phyloP scores from a whole-genome alignment of 2,113 vertebrate species.

The Bubo scandiacus region DNA sequence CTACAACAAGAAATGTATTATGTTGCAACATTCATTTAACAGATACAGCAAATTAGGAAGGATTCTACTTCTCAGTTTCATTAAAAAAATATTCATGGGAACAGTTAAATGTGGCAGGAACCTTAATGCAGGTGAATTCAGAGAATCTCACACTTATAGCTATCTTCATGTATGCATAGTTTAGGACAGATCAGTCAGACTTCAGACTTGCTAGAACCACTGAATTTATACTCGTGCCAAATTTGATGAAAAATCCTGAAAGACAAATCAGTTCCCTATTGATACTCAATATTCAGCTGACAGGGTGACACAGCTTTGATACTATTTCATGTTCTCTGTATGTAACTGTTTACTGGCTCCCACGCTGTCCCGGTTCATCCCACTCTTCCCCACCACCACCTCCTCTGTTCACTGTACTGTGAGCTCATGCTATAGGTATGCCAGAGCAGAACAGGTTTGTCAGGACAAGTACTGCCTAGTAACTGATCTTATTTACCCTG shows the following conservation, averaged over 20 bases:
- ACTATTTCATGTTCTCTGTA: not conserved
- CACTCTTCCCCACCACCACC: not conserved
- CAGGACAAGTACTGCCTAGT: not conserved
- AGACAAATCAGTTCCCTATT: not conserved
- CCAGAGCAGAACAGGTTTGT: not conserved
- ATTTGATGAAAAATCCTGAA: not conserved
- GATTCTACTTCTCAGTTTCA: not conserved
- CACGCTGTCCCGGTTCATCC: not conserved
- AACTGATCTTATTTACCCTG: slow-evolving; percentile 2
- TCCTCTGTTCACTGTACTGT: not conserved
- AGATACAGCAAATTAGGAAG: not conserved
- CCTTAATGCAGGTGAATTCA: not conserved
- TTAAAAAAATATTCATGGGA: not conserved
- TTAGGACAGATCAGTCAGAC: not conserved
- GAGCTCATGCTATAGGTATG: not conserved
- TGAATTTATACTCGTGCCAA: not conserved
- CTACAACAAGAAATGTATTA: not conserved
- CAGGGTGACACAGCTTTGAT: not conserved
- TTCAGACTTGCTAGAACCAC: not conserved
- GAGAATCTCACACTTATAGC: not conserved
- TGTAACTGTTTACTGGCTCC: not conserved
- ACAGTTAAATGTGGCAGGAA: not conserved
- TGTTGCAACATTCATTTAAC: not conserved
- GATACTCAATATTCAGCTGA: not conserved
- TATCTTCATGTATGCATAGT: not conserved